Conservation (phyloP, 2,797 vertebrate genomes). For the Rhinella marina region DNA sequence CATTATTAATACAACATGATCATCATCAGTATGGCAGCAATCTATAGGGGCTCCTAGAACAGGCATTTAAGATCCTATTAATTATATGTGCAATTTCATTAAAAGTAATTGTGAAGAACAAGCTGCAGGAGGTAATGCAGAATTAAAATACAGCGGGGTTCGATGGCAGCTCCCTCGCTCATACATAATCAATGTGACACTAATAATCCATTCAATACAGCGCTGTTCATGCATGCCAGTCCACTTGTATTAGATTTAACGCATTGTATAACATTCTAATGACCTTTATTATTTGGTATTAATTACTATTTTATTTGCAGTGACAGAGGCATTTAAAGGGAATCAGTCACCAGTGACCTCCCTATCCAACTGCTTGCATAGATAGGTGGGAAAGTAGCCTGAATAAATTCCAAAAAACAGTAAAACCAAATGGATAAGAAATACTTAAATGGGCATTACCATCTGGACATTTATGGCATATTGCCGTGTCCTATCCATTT, state of each 20-base stretch:
- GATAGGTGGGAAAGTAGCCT: too few species aligned
- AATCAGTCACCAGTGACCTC: too few species aligned
- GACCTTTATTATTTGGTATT: slow-evolving; percentile 6
- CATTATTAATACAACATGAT: neutral
- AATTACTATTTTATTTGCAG: slow-evolving; percentile 16
- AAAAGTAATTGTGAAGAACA: slow-evolving; percentile 9
- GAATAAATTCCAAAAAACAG: too few species aligned
- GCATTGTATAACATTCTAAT: neutral
- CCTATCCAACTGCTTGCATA: too few species aligned
- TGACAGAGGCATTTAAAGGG: slow-evolving; percentile 2
- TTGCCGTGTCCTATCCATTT: too few species aligned
- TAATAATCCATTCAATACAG: slow-evolving; percentile 7
- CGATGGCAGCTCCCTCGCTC: neutral
- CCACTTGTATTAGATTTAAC: neutral
- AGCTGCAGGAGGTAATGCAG: neutral
- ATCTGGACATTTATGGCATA: too few species aligned
- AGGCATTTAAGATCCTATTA: neutral
- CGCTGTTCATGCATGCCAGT: neutral
- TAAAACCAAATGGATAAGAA: too few species aligned
- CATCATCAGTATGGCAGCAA: neutral
- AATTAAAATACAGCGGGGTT: neutral
- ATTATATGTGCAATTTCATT: slow-evolving; percentile 11
- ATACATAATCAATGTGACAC: slow-evolving; percentile 17
- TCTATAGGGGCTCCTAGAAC: neutral
- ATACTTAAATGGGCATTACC: too few species aligned